Base-by-base conservation (phyloP, 2,113 vertebrate genomes). In the Eolophus roseicapilla region DNA sequence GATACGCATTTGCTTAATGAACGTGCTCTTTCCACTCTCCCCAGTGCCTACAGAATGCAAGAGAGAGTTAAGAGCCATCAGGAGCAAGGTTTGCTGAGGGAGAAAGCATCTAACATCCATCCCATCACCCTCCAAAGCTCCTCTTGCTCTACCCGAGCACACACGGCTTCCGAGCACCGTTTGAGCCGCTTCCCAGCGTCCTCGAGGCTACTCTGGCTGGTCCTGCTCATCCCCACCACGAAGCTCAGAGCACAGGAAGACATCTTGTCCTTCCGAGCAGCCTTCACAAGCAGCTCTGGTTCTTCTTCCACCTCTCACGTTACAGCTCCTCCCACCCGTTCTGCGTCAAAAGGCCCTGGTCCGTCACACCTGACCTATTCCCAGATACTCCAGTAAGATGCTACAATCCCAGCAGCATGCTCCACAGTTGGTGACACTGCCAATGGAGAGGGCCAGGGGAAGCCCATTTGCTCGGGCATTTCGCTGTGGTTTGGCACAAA, bases 1-100 rank as follows among this genome's bases (percentile, higher is more conserved):
- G 94, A 98, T 98, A 67, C 98, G 97, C 98, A 98, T 98, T 73
- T 98, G 98, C 95, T 98, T 98, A 94, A 98, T 98, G 93, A 98
- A 98, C 0, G 98, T 98, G 95, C 98, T 98, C 83, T 98, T 98
- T 24, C 98, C 98, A 33, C 98, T 98, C 96, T 98, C 98, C 9
- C 98, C 98, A 3, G 98, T 98, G 90, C 98, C 98, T 98, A 80
- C 4, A 37, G 75, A 55, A 64, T 1, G 70, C 35, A 55, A 95
- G 28, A 67, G 10, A 3, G 24, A 60, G 60, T 93, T n/a, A 91
- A 49, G 29, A 94, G 59, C 78, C 21, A 67, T 10, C 47, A 52
- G 33, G 24, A 90, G 44, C 33, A 39, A 47, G 19, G 41, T 6
- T 16, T 17, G 55, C n/a, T 46, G 13, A 35, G 49, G 47, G 35